Percentiles rank a stretch among this genome's conserved stretches.
Conservation (phyloP, 2,888 invertebrate species). For the Meteorus cinctellus region DNA sequence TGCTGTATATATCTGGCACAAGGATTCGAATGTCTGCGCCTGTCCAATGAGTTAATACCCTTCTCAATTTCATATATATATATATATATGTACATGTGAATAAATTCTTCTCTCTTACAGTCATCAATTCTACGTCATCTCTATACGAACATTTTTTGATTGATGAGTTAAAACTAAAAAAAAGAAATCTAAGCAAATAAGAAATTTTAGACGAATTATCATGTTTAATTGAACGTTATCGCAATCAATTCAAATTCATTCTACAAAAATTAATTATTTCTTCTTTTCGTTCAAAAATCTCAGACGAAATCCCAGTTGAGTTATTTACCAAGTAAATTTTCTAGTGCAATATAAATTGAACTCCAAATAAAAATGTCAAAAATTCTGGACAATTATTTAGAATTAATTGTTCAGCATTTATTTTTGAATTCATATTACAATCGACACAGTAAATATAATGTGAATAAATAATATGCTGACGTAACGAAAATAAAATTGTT, state of each 20-base stretch:
- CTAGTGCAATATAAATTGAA: no score
- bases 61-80: neutral
- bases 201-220: neutral
- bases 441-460: no score
- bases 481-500: no score
- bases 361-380: no score
- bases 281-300: no score
- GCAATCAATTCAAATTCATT: neutral
- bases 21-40: constrained; percentile 16
- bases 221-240: neutral
- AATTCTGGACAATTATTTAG: no score
- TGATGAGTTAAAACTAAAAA: neutral
- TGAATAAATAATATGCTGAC: no score
- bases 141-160: constrained; percentile 7
- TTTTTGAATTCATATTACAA: no score
- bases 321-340: no score
- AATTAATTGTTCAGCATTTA: no score
- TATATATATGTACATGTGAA: constrained; percentile 14
- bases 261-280: no score
- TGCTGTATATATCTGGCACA: constrained; percentile 6
- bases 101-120: constrained; percentile 3
- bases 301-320: no score
- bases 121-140: neutral
- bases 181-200: neutral
- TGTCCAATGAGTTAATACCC: neutral